phyloP scores from a whole-genome alignment of 2,888 invertebrate species.

The Acanthosepion esculentum region DNA sequence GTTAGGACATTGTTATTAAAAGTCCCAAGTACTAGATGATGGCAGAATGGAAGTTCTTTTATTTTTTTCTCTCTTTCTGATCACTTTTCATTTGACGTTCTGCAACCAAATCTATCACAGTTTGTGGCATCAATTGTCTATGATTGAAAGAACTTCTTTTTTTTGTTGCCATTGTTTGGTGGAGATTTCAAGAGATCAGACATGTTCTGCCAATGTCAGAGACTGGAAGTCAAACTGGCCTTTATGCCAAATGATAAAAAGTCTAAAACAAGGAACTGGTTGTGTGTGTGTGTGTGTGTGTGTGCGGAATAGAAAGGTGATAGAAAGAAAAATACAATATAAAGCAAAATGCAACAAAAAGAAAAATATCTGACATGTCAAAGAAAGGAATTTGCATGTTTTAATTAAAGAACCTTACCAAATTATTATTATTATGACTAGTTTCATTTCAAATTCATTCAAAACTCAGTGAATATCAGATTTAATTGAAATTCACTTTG shows the following conservation, averaged over 20 bases:
- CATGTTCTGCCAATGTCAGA: slow-evolving; percentile 4
- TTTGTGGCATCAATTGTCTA: not conserved
- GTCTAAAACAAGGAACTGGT: not conserved
- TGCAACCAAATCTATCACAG: slow-evolving; percentile 3
- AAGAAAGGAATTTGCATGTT: not conserved
- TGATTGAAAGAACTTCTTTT: not conserved
- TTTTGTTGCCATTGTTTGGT: not conserved
- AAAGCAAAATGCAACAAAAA: not conserved
- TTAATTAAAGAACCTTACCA: not conserved
- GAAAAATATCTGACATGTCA: not conserved
- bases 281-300: not conserved
- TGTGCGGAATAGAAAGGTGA: not conserved
- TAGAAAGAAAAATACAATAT: not conserved
- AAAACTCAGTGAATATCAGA: too few relatives aligned
- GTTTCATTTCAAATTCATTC: too few relatives aligned
- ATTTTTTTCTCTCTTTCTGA: not conserved
- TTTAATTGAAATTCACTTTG: too few relatives aligned
- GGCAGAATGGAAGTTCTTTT: not conserved
- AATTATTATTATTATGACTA: too few relatives aligned
- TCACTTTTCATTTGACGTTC: not conserved
- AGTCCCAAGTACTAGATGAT: not conserved
- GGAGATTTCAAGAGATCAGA: slow-evolving; percentile 2
- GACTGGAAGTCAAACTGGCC: not conserved
- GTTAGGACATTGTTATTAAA: slow-evolving; percentile 33
- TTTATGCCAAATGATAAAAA: slow-evolving; percentile 11